Conservation (phyloP, 2,888 invertebrate genomes). For the Tetragonisca angustula region DNA sequence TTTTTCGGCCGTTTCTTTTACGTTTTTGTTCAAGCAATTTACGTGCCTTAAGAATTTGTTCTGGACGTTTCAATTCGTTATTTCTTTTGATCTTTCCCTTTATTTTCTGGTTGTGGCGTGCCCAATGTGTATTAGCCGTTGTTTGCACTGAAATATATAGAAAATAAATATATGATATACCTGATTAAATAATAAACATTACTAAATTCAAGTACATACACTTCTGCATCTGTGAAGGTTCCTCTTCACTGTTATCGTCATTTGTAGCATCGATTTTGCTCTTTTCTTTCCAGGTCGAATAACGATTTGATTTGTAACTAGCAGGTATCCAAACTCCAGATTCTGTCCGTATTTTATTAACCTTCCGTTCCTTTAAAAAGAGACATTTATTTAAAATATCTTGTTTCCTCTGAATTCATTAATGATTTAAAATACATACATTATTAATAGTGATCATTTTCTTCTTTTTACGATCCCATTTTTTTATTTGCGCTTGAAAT, state of each 20-base stretch:
- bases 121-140: slow-evolving; percentile 90
- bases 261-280: slow-evolving; percentile 86
- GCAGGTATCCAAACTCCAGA: slow-evolving; percentile 98
- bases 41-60: slow-evolving; percentile 91
- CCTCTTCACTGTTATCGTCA: slow-evolving; percentile 84
- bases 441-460: slow-evolving; percentile 93
- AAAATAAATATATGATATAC: slow-evolving; percentile 5
- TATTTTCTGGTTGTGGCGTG: slow-evolving; percentile 91
- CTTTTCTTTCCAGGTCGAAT: slow-evolving; percentile 93
- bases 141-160: slow-evolving; percentile 76
- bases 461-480: slow-evolving; percentile 98
- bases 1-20: slow-evolving; percentile 84
- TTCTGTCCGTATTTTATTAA: slow-evolving; percentile 96
- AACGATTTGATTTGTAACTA: slow-evolving; percentile 95
- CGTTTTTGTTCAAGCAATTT: slow-evolving; percentile 85
- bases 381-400: background rate
- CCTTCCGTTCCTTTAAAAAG: slow-evolving; percentile 84
- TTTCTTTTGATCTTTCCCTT: slow-evolving; percentile 86
- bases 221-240: slow-evolving; percentile 71
- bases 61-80: slow-evolving; percentile 89
- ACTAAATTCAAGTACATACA: slow-evolving; percentile 64
- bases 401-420: slow-evolving; percentile 5
- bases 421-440: slow-evolving; percentile 83
- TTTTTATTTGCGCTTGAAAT: slow-evolving; percentile 87
- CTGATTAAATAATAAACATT: slow-evolving; percentile 1